Evolutionary conservation across 1,140 invertebrate species (phyloP).

Genomic region (Sinonovacula constricta): DNA sequence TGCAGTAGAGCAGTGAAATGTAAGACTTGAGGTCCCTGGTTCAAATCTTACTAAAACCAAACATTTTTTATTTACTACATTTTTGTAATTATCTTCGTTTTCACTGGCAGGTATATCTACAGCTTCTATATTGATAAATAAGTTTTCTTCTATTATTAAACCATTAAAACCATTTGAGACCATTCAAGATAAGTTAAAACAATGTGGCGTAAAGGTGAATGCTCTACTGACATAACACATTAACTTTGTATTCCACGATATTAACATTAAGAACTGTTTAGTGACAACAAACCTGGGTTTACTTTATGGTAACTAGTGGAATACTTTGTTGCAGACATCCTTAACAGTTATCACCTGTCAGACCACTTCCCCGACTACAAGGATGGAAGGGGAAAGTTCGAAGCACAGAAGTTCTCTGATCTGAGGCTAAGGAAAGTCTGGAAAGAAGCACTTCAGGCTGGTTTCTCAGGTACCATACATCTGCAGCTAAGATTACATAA

Average conservation of each 20-base stretch:
- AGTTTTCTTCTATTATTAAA: too few relatives aligned
- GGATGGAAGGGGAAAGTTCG: slow-evolving; percentile 84
- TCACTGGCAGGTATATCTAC: too few relatives aligned
- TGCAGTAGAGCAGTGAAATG: too few relatives aligned
- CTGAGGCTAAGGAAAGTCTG: slow-evolving; percentile 93
- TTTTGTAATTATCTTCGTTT: too few relatives aligned
- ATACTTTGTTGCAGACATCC: slow-evolving; percentile 69
- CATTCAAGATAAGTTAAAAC: too few relatives aligned
- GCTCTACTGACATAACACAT: not conserved
- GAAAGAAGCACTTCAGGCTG: slow-evolving; percentile 90
- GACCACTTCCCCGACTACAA: slow-evolving; percentile 86
- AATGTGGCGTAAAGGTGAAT: not conserved
- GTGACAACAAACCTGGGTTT: not conserved
- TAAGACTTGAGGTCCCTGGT: too few relatives aligned
- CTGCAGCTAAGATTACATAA: too few relatives aligned
- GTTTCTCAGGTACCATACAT: slow-evolving; percentile 87
- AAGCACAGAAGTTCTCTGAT: slow-evolving; percentile 91
- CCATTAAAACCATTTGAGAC: too few relatives aligned
- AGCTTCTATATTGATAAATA: too few relatives aligned
- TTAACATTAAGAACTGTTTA: not conserved
- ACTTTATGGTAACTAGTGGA: not conserved
- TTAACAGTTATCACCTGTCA: slow-evolving; percentile 88
- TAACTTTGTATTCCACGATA: not conserved
- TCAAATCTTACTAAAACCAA: too few relatives aligned
- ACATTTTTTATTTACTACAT: too few relatives aligned